Conservation (phyloP, 2,797 vertebrate genomes). For the Catharus ustulatus region DNA sequence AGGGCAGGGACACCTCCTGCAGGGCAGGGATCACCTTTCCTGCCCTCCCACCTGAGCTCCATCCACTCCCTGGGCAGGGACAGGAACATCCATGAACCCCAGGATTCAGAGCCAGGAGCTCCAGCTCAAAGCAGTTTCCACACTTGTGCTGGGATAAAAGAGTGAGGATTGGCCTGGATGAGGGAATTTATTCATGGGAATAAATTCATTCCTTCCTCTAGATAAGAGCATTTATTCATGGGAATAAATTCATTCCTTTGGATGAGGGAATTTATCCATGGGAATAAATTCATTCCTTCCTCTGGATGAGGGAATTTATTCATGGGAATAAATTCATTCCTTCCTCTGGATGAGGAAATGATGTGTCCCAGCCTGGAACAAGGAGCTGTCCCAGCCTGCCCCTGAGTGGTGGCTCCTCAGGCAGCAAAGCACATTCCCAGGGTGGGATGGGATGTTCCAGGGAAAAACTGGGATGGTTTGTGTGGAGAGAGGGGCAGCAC, state of each 20-base stretch:
- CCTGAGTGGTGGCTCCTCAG: accelerated
- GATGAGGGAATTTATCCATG: too few relatives aligned
- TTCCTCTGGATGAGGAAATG: neutral
- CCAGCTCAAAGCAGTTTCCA: neutral
- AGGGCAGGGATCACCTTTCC: neutral
- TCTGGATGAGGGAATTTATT: neutral
- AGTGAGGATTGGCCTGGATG: neutral
- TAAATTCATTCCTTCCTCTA: neutral
- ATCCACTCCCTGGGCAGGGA: neutral
- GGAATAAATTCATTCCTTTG: neutral
- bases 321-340: neutral
- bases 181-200: too few relatives aligned
- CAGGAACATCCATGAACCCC: neutral
- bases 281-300: too few relatives aligned
- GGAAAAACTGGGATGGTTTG: neutral
- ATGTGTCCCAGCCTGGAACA: neutral
- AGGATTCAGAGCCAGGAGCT: neutral
- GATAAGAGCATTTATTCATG: too few relatives aligned
- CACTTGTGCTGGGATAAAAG: neutral
- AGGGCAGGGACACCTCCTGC: neutral
- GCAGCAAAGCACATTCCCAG: neutral
- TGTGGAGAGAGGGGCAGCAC: neutral
- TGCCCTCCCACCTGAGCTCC: neutral
- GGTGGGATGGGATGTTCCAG: accelerated
- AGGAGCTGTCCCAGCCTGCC: neutral